phyloP scores from a whole-genome alignment of 35 echinoderm and acorn worm genomes.

The Stichopus chloronotus region DNA sequence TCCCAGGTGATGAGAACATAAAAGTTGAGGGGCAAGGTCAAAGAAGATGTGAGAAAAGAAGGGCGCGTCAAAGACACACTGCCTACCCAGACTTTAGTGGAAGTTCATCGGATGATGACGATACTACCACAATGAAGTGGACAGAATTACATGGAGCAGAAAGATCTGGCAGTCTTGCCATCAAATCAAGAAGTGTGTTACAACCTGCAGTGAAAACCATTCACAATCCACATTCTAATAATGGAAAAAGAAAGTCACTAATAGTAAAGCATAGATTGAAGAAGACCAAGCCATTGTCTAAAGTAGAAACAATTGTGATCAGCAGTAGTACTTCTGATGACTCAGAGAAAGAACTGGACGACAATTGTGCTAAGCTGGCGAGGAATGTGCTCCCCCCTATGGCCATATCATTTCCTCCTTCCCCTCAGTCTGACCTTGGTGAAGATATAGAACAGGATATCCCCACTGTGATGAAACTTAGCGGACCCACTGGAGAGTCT shows the following conservation, averaged over 20 bases:
- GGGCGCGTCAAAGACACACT: neutral
- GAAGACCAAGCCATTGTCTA: neutral
- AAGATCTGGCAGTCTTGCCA: neutral
- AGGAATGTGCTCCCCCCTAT: neutral
- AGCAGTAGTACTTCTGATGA: constrained; percentile 1
- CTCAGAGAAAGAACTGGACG: neutral
- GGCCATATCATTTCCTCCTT: neutral
- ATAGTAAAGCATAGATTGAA: neutral
- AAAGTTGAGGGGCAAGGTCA: too few relatives aligned
- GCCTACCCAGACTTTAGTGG: neutral
- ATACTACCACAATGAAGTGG: neutral
- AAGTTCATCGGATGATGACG: neutral
- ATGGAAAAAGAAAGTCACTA: neutral
- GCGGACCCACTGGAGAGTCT: neutral
- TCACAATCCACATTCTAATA: neutral
- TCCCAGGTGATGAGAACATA: too few relatives aligned
- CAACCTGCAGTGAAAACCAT: neutral
- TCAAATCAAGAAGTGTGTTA: neutral
- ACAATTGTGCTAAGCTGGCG: neutral
- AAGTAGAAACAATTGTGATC: neutral
- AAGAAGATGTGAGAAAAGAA: neutral
- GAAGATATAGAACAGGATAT: constrained; percentile 9
- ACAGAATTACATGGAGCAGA: neutral
- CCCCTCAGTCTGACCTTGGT: constrained; percentile 11
- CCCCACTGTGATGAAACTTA: neutral